A percentile compares a stretch with the other conserved stretches of the same genome.
Conservation (phyloP, 1,140 invertebrate genomes). For the Hormaphis cornu region DNA sequence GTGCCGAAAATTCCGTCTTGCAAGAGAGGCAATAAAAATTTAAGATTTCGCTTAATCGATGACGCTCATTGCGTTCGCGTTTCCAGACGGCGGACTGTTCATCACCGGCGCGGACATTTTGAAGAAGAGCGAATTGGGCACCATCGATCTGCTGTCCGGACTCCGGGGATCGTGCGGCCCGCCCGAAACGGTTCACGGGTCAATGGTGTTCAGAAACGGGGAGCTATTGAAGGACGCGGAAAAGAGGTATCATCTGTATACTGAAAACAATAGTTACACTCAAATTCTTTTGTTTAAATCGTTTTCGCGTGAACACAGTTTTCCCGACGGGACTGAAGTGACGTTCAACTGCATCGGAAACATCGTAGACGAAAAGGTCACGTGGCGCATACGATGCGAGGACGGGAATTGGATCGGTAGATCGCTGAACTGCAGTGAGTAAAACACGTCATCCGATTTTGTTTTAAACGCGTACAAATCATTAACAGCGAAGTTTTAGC, state of each 20-base stretch:
- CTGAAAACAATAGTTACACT: background rate
- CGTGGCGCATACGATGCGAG: constrained; percentile 73
- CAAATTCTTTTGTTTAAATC: background rate
- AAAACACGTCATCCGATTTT: background rate
- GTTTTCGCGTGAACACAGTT: constrained; percentile 41
- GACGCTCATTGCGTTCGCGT: too few species aligned
- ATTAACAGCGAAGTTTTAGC: background rate
- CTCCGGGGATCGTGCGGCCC: constrained; percentile 52
- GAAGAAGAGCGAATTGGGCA: constrained; percentile 51
- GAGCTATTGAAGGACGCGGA: constrained; percentile 43
- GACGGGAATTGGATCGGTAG: constrained; percentile 71
- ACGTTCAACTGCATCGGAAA: constrained; percentile 70
- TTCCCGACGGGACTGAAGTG: constrained; percentile 68
- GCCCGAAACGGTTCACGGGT: constrained; percentile 52
- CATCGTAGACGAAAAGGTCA: constrained; percentile 61
- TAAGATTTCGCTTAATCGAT: background rate
- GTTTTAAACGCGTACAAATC: background rate
- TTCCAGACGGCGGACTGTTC: constrained; percentile 38
- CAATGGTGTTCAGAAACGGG: constrained; percentile 55
- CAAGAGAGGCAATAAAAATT: constrained; percentile 36
- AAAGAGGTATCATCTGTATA: constrained; percentile 36
- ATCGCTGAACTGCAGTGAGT: constrained; percentile 60
- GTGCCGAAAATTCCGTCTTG: constrained; percentile 51
- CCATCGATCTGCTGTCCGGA: constrained; percentile 45
- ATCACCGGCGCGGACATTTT: constrained; percentile 55